Percentiles rank a stretch among this genome's conserved stretches.
These are phyloP conservation scores for Tricholauxania praeusta DNA, from an alignment of 2,888 invertebrate species.

Conservation along the genomic window DNA sequence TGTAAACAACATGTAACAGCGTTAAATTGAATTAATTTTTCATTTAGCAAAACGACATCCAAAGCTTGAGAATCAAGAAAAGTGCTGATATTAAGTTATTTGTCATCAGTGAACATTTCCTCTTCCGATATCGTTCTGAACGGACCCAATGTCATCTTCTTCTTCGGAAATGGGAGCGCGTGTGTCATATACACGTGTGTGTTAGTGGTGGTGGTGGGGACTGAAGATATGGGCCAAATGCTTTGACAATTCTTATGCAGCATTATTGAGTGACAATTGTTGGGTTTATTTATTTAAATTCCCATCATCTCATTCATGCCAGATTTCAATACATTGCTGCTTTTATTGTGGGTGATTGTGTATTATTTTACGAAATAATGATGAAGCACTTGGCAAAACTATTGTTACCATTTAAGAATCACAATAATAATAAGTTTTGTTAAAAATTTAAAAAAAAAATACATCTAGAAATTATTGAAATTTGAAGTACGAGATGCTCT, in stretches of 20 bases:
- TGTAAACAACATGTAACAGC: conserved; percentile 2
- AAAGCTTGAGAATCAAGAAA: neutral
- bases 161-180: neutral
- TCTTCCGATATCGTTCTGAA: neutral
- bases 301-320: too few species aligned
- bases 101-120: conserved; percentile 8
- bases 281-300: neutral
- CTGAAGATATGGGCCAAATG: neutral
- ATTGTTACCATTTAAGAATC: too few species aligned
- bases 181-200: neutral
- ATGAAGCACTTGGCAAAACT: too few species aligned
- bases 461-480: too few species aligned
- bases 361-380: too few species aligned
- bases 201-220: neutral
- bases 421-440: too few species aligned
- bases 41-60: neutral
- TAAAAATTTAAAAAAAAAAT: too few species aligned
- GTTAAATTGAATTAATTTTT: conserved; percentile 9
- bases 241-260: neutral
- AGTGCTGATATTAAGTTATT: conserved; percentile 4
- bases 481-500: too few species aligned
- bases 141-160: neutral
- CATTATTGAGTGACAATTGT: neutral
- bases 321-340: too few species aligned
- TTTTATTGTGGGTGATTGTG: too few species aligned